Conservation (phyloP, 2,797 vertebrate genomes). For the Mormyrus proboscirostris region DNA sequence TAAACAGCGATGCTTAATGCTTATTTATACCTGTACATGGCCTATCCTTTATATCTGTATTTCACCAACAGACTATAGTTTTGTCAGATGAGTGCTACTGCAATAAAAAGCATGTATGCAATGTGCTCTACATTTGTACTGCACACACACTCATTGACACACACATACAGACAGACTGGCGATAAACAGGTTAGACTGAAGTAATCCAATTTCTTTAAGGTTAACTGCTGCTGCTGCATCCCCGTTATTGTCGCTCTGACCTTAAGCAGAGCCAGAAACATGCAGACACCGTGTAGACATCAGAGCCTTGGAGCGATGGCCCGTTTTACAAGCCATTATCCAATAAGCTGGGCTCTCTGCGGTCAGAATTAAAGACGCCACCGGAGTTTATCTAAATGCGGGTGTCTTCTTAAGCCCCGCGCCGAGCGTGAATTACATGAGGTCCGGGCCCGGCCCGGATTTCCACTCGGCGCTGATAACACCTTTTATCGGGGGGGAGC, state of each 20-base stretch:
- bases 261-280: background rate
- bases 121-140: background rate
- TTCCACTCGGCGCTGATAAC: background rate
- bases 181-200: background rate
- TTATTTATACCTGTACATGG: background rate
- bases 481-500: constrained; percentile 13
- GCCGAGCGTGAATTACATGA: background rate
- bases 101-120: background rate
- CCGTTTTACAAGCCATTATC: background rate
- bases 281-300: background rate
- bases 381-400: constrained; percentile 6
- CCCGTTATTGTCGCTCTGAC: background rate
- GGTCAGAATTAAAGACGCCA: background rate
- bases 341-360: background rate
- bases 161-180: background rate
- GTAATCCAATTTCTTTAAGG: background rate
- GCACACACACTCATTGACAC: background rate
- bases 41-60: background rate
- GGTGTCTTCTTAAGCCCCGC: background rate
- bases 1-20: background rate
- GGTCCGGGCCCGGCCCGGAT: background rate
- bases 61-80: background rate
- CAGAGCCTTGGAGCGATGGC: background rate
- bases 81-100: background rate
- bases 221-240: background rate